Percentiles rank a stretch among this genome's conserved stretches.
These are phyloP conservation scores for Uropetala carovei DNA, from an alignment of 2,888 invertebrate species.

Conservation along the genomic window DNA sequence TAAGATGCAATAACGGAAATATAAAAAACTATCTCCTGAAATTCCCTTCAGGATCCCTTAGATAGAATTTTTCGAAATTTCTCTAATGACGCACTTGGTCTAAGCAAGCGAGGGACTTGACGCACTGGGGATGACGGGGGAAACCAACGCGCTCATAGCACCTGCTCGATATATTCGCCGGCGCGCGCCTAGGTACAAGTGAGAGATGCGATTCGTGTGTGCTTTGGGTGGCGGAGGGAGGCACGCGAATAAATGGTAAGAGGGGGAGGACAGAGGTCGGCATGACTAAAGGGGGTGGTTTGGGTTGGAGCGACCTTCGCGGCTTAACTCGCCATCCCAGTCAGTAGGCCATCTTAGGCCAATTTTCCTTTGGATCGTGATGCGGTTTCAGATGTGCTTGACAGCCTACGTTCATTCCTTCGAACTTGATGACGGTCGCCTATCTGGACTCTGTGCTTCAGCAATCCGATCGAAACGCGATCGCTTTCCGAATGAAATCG, in stretches of 20 bases:
- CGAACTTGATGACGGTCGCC: background rate
- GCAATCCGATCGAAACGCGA: no score
- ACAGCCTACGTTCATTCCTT: background rate
- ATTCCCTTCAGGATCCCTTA: no score
- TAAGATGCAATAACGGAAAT: no score
- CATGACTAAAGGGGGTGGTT: background rate
- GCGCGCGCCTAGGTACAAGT: background rate
- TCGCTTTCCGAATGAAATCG: no score
- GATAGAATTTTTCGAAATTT: no score
- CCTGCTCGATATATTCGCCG: background rate
- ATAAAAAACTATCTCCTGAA: background rate
- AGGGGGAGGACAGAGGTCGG: background rate
- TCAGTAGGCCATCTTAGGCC: background rate
- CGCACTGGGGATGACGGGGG: no score
- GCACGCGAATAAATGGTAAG: background rate
- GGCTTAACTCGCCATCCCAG: background rate
- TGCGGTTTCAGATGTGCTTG: background rate
- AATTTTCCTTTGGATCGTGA: background rate
- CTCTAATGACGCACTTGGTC: no score
- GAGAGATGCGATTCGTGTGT: background rate
- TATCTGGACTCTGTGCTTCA: no score
- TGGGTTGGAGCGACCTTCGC: background rate
- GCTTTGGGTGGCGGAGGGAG: background rate
- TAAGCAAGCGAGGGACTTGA: no score
- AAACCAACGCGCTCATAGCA: background rate